These are phyloP conservation scores for Melikaiella ostensackeni DNA, from an alignment of 2,888 invertebrate species.

Conservation along the genomic window DNA sequence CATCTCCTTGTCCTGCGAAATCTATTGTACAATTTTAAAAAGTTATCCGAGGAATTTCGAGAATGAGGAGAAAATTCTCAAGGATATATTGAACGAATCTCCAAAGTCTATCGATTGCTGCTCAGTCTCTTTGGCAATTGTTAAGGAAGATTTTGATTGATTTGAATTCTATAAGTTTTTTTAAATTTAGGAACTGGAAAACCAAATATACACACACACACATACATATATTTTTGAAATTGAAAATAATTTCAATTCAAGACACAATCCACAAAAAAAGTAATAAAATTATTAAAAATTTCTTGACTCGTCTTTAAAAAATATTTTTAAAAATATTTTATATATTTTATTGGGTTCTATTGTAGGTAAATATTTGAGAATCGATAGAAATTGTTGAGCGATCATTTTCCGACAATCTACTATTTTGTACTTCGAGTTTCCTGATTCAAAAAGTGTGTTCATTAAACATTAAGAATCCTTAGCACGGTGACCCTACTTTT, in stretches of 20 bases:
- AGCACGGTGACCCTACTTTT: slow-evolving; percentile 3
- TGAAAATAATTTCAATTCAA: too few species aligned
- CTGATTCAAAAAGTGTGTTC: not conserved
- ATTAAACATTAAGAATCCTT: not conserved
- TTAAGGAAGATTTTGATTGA: not conserved
- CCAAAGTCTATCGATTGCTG: slow-evolving; percentile 27
- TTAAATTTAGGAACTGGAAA: not conserved
- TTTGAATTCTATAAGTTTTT: not conserved
- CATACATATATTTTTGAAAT: too few species aligned
- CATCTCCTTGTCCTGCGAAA: not conserved
- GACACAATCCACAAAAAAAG: not conserved
- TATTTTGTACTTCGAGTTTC: slow-evolving; percentile 35
- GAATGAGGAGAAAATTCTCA: slow-evolving; percentile 2
- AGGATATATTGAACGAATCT: slow-evolving; percentile 6
- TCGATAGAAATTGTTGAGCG: slow-evolving; percentile 26
- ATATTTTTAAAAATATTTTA: too few species aligned
- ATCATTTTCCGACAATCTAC: slow-evolving; percentile 6
- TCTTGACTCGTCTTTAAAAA: not conserved
- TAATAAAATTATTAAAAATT: not conserved
- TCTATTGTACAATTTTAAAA: slow-evolving; percentile 12
- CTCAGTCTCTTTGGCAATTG: slow-evolving; percentile 8
- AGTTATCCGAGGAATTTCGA: not conserved
- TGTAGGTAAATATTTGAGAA: not conserved
- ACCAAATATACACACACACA: too few species aligned
- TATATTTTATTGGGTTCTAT: not conserved